Evolutionary conservation across 2,888 invertebrate genomes (phyloP).

Genomic region (Sinhomidia bicolor): DNA sequence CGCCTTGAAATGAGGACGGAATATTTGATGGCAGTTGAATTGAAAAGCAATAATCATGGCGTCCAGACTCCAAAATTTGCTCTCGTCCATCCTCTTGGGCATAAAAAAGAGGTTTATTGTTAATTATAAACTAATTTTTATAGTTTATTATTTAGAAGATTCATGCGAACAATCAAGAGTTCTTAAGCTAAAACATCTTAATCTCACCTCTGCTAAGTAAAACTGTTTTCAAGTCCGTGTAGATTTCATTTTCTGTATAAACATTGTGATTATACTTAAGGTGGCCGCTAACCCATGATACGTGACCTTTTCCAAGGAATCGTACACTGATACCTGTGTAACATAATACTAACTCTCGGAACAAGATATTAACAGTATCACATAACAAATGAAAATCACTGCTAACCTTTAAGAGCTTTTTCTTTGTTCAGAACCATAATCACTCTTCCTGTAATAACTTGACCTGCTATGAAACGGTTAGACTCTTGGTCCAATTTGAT

Average conservation of each 20-base stretch:
- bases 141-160: no score
- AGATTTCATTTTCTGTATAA: conserved; percentile 60
- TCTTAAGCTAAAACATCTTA: no score
- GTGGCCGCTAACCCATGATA: conserved; percentile 69
- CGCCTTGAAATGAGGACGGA: conserved; percentile 70
- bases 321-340: conserved; percentile 66
- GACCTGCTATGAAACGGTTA: conserved; percentile 65
- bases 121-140: no score
- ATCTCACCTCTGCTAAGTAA: conserved; percentile 63
- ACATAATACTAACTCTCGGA: neutral
- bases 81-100: conserved; percentile 71
- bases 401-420: conserved; percentile 70
- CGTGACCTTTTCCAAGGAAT: conserved; percentile 65
- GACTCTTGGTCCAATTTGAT: conserved; percentile 67
- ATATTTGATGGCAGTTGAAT: conserved; percentile 62
- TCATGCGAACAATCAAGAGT: no score
- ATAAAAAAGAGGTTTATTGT: no score
- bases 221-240: conserved; percentile 42
- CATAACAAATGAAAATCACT: no score
- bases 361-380: no score
- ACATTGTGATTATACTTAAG: conserved; percentile 68
- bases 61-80: conserved; percentile 63
- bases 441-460: conserved; percentile 67
- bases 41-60: conserved; percentile 67
- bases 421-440: conserved; percentile 64